Evolutionary conservation across 2,797 vertebrate genomes (phyloP).

Genomic region (Prionace glauca): DNA sequence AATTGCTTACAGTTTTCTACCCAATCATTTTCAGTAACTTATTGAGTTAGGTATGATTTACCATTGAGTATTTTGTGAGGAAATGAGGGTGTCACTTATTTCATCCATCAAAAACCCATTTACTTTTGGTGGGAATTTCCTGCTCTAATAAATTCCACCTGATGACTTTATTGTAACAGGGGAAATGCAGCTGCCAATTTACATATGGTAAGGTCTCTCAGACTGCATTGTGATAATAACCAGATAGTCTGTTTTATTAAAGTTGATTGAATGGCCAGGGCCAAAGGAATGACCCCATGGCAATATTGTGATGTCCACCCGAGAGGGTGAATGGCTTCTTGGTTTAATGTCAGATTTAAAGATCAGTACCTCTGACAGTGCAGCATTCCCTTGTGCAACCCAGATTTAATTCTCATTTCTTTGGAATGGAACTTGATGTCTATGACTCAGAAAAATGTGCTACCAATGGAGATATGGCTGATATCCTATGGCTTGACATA

Average conservation of each 20-base stretch:
- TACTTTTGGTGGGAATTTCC: no score
- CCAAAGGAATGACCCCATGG: not conserved
- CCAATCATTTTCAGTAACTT: not conserved
- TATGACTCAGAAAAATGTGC: not conserved
- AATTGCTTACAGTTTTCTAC: not conserved
- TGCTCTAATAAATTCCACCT: not conserved
- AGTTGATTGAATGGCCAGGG: not conserved
- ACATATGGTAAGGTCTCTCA: not conserved
- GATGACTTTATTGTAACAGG: not conserved
- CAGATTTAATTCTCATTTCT: not conserved
- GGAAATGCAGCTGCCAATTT: not conserved
- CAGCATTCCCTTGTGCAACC: not conserved
- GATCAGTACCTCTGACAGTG: not conserved
- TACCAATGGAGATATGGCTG: not conserved
- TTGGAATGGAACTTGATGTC: not conserved
- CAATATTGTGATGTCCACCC: not conserved
- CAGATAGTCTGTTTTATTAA: not conserved
- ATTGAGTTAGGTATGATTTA: not conserved
- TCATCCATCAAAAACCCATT: not conserved
- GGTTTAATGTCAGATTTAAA: not conserved
- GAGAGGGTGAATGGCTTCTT: not conserved
- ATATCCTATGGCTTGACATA: not conserved
- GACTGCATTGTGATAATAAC: not conserved
- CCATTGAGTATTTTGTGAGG: not conserved
- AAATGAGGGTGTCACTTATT: not conserved